Percentiles rank a stretch among this genome's conserved stretches.
Conservation (phyloP, 1,140 invertebrate species). For the Schlechtendalia chinensis region DNA sequence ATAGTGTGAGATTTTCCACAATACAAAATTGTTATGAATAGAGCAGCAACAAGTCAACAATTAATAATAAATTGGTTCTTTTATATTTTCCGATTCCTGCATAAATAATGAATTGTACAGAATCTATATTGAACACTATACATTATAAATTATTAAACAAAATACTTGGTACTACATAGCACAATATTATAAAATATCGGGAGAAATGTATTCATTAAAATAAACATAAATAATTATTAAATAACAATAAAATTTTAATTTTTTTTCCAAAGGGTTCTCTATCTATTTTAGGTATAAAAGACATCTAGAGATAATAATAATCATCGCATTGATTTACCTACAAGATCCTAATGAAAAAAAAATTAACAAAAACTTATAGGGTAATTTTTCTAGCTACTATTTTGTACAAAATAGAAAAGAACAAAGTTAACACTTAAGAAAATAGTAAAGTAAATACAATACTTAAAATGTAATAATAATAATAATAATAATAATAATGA, state of each 20-base stretch:
- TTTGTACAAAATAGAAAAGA: conserved; percentile 50
- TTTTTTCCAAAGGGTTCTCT: conserved; percentile 31
- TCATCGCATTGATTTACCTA: conserved; percentile 32
- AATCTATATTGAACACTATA: conserved; percentile 48
- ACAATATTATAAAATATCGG: conserved; percentile 47
- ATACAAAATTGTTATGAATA: too few species aligned
- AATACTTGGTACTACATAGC: conserved; percentile 46
- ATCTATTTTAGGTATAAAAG: conserved; percentile 45
- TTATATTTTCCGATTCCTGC: conserved; percentile 43
- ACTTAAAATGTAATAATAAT: conserved; percentile 34
- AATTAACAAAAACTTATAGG: conserved; percentile 45
- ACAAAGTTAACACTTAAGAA: conserved; percentile 49
- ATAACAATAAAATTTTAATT: conserved; percentile 49
- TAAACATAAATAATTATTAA: conserved; percentile 50
- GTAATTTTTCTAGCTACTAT: conserved; percentile 40
- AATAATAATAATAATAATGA: conserved; percentile 35
- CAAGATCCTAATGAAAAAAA: conserved; percentile 45
- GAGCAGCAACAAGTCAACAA: neutral
- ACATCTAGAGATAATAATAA: conserved; percentile 19
- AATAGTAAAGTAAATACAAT: conserved; percentile 49
- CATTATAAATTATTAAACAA: conserved; percentile 48
- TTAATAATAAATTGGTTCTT: conserved; percentile 50
- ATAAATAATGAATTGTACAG: conserved; percentile 48
- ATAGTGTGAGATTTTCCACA: too few species aligned
- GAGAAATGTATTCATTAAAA: conserved; percentile 43